These are phyloP conservation scores for Equus quagga DNA, from an alignment of 2,113 vertebrate genomes.

Conservation along the genomic window DNA sequence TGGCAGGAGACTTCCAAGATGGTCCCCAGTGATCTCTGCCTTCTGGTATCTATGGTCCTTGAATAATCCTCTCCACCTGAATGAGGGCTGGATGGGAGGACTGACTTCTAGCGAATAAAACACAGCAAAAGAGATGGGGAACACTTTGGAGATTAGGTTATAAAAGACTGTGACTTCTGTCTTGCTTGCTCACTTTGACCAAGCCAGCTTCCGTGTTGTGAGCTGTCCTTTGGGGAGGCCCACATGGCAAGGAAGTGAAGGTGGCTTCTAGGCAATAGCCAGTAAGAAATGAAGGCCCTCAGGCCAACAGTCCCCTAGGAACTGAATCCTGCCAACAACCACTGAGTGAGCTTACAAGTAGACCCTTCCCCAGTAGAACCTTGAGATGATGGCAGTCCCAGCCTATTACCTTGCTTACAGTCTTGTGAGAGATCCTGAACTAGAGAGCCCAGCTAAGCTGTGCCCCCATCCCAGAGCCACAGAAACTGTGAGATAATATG, in stretches of 20 bases:
- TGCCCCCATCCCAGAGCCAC: background rate
- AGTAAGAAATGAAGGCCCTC: background rate
- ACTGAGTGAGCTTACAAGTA: background rate
- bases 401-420: background rate
- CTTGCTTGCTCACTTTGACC: background rate
- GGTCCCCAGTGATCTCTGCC: background rate
- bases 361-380: background rate
- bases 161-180: background rate
- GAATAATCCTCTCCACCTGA: background rate
- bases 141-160: background rate
- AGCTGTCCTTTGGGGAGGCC: background rate
- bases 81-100: background rate
- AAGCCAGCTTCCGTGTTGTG: background rate
- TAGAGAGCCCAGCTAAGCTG: background rate
- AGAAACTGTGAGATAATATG: background rate
- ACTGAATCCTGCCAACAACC: background rate
- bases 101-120: background rate
- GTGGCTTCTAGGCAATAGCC: background rate
- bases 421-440: background rate
- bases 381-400: background rate
- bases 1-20: background rate
- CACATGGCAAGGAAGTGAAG: background rate
- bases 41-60: background rate
- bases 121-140: background rate
- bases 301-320: background rate